A percentile compares a stretch with the other conserved stretches of the same genome.
Evolutionary conservation across 2,113 vertebrate genomes (phyloP).

Genomic region (Saguinus imperator): DNA sequence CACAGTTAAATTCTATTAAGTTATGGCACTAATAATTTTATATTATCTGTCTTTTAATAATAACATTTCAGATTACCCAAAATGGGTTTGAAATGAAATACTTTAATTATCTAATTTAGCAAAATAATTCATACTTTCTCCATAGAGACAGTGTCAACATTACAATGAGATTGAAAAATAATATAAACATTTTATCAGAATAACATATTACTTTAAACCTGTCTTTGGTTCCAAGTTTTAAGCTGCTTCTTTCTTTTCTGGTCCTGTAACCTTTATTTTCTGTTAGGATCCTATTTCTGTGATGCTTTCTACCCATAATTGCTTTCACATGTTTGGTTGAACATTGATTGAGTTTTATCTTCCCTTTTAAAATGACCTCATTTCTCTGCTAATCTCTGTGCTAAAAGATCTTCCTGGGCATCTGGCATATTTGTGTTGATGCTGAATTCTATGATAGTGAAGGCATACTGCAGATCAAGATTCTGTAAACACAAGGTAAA

Average conservation of each 20-base stretch:
- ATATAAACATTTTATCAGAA: neutral
- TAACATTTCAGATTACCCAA: neutral
- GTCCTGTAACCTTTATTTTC: neutral
- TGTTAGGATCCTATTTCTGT: neutral
- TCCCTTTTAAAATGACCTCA: neutral
- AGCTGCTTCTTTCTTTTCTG: neutral
- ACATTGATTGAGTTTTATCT: neutral
- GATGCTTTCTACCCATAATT: neutral
- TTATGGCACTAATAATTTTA: neutral
- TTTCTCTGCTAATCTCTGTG: slow-evolving; percentile 10
- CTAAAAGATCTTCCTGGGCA: neutral
- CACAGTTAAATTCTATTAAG: neutral
- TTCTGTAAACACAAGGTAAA: neutral
- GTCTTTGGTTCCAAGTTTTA: neutral
- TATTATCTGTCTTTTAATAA: neutral
- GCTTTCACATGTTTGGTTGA: slow-evolving; percentile 8
- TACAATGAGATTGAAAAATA: neutral
- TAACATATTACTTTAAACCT: neutral
- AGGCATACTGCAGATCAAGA: neutral
- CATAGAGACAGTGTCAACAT: neutral
- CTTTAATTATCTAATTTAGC: neutral
- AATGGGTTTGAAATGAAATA: neutral
- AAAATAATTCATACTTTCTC: neutral
- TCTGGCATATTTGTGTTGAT: slow-evolving; percentile 6
- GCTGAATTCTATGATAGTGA: neutral